Evolutionary conservation across 2,888 invertebrate genomes (phyloP), one percentile per base, ranked within the genome.

Genomic region (Dasysyrphus albostriatus): DNA sequence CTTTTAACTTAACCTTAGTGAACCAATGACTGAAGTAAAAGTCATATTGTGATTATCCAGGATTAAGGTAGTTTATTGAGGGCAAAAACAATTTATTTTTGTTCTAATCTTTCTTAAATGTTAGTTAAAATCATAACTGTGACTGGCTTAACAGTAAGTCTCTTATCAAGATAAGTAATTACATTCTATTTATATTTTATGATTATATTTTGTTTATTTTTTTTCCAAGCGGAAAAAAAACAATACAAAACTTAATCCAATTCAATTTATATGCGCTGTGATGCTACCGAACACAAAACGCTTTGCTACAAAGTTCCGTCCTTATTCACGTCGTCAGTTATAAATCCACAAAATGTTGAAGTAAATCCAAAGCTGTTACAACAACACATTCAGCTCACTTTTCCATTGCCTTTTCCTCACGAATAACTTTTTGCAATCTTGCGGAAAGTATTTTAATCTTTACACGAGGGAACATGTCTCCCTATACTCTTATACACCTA

Each of bases 371-470:
- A 24, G 29, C 29, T 63, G 44, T 44, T 63, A n/a, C 32, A 5
- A 39, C 19, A 59, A 61, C 12, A 61, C 39, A 39, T 56, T 32
- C 24, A 61, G 12, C 37, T 19, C 59, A 12, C 19, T 39, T 61
- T 24, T 24, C 8, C 37, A 9, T 56, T 32, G 19, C 14, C 39
- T 16, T 37, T 37, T 39, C 42, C 74, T 24, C 37, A 47, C 51
- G 61, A 49, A 54, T n/a, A 82, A 82, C 63, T 76, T 82, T 49
- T 54, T 47, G 63, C 81, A 70, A 75, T 82, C 75, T 70, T 82
- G 61, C 56, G 70, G 47, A 76, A 70, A 82, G 63, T 82, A 63
- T 82, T 56, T 65, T 81, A 56, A 76, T 70, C 47, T 29, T 61
- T 56, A 42, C 59, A 61, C 54, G 16, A 32, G 37, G 47, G 39